Conservation (phyloP, 2,113 vertebrate genomes). For the Ranitomeya variabilis region DNA sequence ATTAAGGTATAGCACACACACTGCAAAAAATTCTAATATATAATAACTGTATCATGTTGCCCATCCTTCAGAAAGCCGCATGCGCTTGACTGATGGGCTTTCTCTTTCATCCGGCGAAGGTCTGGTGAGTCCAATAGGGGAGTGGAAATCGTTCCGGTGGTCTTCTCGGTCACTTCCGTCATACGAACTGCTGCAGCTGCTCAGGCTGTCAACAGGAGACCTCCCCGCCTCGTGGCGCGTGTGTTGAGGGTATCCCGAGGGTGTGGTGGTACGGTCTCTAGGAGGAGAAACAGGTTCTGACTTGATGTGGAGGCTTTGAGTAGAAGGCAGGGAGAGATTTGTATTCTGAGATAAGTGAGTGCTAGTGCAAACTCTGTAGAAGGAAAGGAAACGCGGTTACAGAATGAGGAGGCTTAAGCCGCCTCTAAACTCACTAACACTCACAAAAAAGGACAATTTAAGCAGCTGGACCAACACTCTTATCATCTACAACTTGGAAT, state of each 20-base stretch:
- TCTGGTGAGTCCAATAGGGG: conserved; percentile 95
- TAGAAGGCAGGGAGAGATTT: conserved; percentile 99
- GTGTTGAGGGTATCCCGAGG: conserved; percentile 90
- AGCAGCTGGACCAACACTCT: conserved; percentile 37
- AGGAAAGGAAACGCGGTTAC: conserved; percentile 97
- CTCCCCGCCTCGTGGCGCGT: conserved; percentile 95
- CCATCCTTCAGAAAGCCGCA: conserved; percentile 98
- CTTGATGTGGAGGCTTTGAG: conserved; percentile 99
- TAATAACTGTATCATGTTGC: conserved; percentile 92
- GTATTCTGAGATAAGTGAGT: conserved; percentile 99
- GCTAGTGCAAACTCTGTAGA: conserved; percentile 99
- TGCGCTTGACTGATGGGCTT: conserved; percentile 97
- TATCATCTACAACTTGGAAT: not conserved
- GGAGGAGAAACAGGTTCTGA: conserved; percentile 99
- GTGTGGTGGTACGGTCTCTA: conserved; percentile 98
- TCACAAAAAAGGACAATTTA: conserved; percentile 64
- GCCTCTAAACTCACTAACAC: conserved; percentile 78
- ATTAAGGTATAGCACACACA: conserved; percentile 92
- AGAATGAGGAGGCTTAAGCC: conserved; percentile 81
- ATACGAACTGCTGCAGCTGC: conserved; percentile 98
- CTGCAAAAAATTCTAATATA: conserved; percentile 82
- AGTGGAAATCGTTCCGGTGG: conserved; percentile 97
- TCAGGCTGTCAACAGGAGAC: conserved; percentile 97
- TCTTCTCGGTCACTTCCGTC: conserved; percentile 98
- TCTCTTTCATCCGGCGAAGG: conserved; percentile 93